A percentile compares a stretch with the other conserved stretches of the same genome.
phyloP scores from a whole-genome alignment of 2,113 vertebrate genomes.

The Leucopsar rothschildi region DNA sequence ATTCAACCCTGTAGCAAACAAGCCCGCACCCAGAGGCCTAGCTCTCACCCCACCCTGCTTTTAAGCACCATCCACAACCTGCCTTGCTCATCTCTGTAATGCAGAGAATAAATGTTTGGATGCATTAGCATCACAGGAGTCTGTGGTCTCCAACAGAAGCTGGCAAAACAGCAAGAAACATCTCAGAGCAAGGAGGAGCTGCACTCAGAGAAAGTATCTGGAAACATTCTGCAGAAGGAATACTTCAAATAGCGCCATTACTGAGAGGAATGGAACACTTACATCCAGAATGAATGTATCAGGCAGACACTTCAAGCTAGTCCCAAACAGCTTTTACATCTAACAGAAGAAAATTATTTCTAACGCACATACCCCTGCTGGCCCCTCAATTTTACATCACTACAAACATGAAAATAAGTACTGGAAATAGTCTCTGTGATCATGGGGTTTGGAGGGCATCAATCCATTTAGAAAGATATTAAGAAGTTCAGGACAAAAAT shows the following conservation, averaged over 20 bases:
- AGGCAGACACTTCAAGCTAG: neutral
- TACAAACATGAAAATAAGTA: neutral
- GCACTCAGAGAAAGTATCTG: neutral
- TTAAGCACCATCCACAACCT: neutral
- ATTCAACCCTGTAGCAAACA: neutral
- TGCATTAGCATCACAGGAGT: neutral
- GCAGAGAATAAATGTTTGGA: neutral
- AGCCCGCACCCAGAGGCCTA: neutral
- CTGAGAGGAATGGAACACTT: neutral
- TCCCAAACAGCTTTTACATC: neutral
- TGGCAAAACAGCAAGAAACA: neutral
- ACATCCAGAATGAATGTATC: fast-evolving
- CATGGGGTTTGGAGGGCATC: neutral
- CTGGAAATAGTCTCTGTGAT: neutral
- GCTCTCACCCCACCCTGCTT: neutral
- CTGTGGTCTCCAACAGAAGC: neutral
- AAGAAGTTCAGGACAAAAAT: neutral
- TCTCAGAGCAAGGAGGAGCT: neutral
- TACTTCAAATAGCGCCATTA: neutral
- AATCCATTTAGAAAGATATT: neutral
- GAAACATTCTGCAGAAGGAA: neutral
- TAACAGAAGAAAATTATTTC: neutral
- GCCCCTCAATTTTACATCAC: neutral
- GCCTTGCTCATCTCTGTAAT: neutral
- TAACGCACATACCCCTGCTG: fast-evolving